Base-by-base conservation (phyloP, 2,113 vertebrate species). In the Accipiter cooperii region DNA sequence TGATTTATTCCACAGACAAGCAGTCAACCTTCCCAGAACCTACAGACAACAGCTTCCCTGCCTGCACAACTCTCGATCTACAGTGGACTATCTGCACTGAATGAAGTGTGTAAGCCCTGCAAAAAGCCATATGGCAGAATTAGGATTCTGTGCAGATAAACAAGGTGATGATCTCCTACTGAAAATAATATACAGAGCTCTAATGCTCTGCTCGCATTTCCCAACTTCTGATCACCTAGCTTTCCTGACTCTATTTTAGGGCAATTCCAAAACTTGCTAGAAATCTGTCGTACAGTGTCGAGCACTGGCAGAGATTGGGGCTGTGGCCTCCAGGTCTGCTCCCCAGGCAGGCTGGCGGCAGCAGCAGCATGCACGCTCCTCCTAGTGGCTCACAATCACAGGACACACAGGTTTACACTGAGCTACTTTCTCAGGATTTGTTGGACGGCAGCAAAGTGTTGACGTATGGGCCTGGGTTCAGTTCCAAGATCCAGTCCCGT, bases 271-370 rank as follows among this genome's bases (percentile, higher is more conserved):
- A 90, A 74, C 63, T 42, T 58, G 34, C 31, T 21, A 31, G 28
- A 84, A 47, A 46, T 13, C 7, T 8, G 2, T 1, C 0, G 1
- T 9, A 15, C 13, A 1, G 26, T 1, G 7, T 21, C 2, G 15
- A 60, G 58, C 75, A 46, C 25, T 5, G 4, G 10, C 74, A 47
- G 57, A 49, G 51, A 8, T 6, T 10, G 42, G 3, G 26, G 75
- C 80, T 33, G 69, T 12, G n/a, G 65, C 58, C 40, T 55, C 46
- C 51, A n/a, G 47, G 12, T 8, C 57, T 6, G 47, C 79, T 52
- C 7, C 31, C 13, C 55, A 42, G 73, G 5, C 42, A 26, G 66
- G 60, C 42, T 40, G 34, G 74, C 25, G 13, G 74, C 63, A 40
- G 70, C 40, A 36, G 46, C 46, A 87, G 93, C 29, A 10, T 26